These are phyloP conservation scores for Hypercompe scribonia DNA, from an alignment of 2,888 invertebrate genomes.

Conservation along the genomic window DNA sequence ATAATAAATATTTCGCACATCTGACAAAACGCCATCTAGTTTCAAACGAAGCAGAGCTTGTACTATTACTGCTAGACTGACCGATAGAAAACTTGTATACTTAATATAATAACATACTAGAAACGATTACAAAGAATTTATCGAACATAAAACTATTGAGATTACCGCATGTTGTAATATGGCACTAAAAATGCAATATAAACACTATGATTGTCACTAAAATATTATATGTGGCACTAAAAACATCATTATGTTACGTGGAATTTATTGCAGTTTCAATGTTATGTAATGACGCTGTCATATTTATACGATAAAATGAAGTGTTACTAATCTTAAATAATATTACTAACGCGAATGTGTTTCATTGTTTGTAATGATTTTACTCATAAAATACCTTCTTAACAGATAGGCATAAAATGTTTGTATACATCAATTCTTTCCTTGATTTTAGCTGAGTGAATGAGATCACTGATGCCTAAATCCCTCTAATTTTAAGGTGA, in stretches of 20 bases:
- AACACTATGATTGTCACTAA: slow-evolving; percentile 44
- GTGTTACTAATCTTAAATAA: not conserved
- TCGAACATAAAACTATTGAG: slow-evolving; percentile 38
- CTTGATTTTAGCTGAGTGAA: too few relatives aligned
- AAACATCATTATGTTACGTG: slow-evolving; percentile 30
- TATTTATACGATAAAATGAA: slow-evolving; percentile 8
- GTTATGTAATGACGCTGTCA: slow-evolving; percentile 17
- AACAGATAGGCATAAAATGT: not conserved
- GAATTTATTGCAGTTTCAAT: slow-evolving; percentile 36
- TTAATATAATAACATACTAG: slow-evolving; percentile 2
- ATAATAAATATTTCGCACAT: too few relatives aligned
- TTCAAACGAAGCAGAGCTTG: too few relatives aligned
- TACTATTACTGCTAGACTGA: too few relatives aligned
- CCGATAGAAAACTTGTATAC: too few relatives aligned
- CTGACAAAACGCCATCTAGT: too few relatives aligned
- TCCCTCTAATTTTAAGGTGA: too few relatives aligned
- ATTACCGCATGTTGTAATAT: slow-evolving; percentile 39
- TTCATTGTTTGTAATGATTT: not conserved
- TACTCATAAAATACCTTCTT: not conserved
- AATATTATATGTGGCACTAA: slow-evolving; percentile 41
- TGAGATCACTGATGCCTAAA: too few relatives aligned
- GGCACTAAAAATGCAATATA: slow-evolving; percentile 41
- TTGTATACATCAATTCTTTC: not conserved
- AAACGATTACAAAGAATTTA: slow-evolving; percentile 39
- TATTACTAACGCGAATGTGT: not conserved